Evolutionary conservation across 2,113 vertebrate genomes (phyloP).

Genomic region (Apaloderma vittatum): DNA sequence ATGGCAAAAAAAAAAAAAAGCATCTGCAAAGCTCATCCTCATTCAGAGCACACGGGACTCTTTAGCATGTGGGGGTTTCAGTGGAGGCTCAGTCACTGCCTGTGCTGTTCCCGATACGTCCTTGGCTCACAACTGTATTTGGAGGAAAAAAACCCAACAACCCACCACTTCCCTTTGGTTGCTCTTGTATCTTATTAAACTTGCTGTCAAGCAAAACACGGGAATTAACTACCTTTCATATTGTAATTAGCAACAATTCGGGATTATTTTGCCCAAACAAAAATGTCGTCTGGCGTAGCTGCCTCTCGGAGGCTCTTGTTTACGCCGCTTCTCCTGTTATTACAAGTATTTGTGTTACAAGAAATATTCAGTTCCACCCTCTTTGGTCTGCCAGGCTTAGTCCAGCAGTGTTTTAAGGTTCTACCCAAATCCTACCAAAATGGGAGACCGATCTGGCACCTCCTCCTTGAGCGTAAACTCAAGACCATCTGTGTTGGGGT

Average conservation of each 20-base stretch:
- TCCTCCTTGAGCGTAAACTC: background rate
- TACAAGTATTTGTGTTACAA: background rate
- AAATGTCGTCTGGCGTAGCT: background rate
- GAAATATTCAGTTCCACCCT: background rate
- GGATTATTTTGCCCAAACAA: background rate
- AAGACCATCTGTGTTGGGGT: rapidly evolving
- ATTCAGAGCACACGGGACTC: background rate
- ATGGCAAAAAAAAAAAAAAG: background rate
- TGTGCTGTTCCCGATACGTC: background rate
- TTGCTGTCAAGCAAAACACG: background rate
- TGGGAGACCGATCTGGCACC: background rate
- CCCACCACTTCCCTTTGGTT: background rate
- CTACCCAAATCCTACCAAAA: background rate
- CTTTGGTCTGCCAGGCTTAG: background rate
- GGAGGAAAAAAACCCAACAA: background rate
- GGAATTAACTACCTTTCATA: background rate
- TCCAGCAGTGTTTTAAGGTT: background rate
- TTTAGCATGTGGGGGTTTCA: background rate
- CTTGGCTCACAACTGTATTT: background rate
- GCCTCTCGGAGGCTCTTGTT: background rate
- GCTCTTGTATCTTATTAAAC: background rate
- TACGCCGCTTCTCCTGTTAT: background rate
- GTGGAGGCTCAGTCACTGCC: background rate
- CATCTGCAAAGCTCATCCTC: constrained; percentile 12
- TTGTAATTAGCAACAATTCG: background rate